A percentile compares a stretch with the other conserved stretches of the same genome.
These are phyloP conservation scores for Clusia tigrina DNA, from an alignment of 2,888 invertebrate genomes.

Conservation along the genomic window DNA sequence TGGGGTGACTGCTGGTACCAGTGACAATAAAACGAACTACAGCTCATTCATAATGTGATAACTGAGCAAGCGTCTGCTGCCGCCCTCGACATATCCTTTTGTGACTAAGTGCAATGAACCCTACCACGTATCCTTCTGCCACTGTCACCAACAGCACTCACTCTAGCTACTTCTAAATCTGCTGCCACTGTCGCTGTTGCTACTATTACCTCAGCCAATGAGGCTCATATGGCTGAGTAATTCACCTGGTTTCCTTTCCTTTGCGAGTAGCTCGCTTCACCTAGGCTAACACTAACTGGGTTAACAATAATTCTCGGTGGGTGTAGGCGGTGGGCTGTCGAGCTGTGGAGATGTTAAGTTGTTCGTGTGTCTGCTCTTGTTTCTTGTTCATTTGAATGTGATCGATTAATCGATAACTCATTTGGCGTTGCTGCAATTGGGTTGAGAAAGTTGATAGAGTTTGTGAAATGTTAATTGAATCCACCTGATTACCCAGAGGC, in stretches of 20 bases:
- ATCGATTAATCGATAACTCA: conserved; percentile 8
- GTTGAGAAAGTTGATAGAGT: not conserved
- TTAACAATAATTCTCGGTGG: conserved; percentile 1
- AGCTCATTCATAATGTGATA: not conserved
- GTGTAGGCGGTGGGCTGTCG: too few relatives aligned
- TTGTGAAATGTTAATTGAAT: not conserved
- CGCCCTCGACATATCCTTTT: not conserved
- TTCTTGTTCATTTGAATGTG: not conserved
- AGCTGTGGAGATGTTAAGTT: not conserved
- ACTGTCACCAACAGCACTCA: too few relatives aligned
- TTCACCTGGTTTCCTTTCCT: conserved; percentile 4
- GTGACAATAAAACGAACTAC: not conserved
- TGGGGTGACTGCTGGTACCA: not conserved
- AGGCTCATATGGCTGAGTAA: not conserved
- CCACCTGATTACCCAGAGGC: too few relatives aligned
- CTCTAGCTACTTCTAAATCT: too few relatives aligned
- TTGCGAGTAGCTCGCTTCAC: not conserved
- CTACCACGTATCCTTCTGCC: conserved; percentile 7
- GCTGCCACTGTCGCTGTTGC: not conserved
- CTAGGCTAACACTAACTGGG: not conserved
- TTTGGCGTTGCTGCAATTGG: not conserved
- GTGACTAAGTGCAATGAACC: conserved; percentile 10
- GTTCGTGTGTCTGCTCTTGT: not conserved
- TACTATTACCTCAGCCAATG: not conserved
- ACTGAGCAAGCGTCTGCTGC: not conserved